A percentile compares a stretch with the other conserved stretches of the same genome.
Conservation (phyloP, 37 sponge, comb jelly and placozoan species). For the Aphrocallistes beatrix region DNA sequence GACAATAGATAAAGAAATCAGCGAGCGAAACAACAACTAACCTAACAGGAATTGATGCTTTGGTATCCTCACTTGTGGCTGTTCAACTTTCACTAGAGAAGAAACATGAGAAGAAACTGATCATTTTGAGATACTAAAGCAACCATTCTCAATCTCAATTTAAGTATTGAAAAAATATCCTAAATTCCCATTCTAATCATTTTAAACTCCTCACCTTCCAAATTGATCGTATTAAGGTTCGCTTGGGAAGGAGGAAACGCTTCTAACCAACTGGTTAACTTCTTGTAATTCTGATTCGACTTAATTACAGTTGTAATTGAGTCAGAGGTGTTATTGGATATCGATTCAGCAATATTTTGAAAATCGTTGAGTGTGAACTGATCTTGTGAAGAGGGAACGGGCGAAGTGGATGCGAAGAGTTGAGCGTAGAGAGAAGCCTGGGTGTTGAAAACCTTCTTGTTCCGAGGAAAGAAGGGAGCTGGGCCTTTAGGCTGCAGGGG, state of each 20-base stretch:
- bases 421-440: slow-evolving; percentile 9
- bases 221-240: neutral
- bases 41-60: neutral
- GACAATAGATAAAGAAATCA: neutral
- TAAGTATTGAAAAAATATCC: too few relatives aligned
- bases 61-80: neutral
- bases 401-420: neutral
- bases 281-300: slow-evolving; percentile 8
- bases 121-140: too few relatives aligned
- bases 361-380: slow-evolving; percentile 4
- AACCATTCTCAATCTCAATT: too few relatives aligned
- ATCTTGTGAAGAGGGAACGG: neutral
- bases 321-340: neutral
- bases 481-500: neutral
- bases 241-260: neutral
- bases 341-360: neutral
- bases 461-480: neutral
- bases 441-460: slow-evolving; percentile 1
- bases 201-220: slow-evolving; percentile 9
- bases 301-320: neutral
- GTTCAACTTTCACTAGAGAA: neutral
- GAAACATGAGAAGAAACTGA: too few relatives aligned
- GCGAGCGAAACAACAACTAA: neutral
- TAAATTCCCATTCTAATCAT: too few relatives aligned
- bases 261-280: slow-evolving; percentile 9